Conservation (phyloP, 2,113 vertebrate genomes). For the Lophura nycthemera region DNA sequence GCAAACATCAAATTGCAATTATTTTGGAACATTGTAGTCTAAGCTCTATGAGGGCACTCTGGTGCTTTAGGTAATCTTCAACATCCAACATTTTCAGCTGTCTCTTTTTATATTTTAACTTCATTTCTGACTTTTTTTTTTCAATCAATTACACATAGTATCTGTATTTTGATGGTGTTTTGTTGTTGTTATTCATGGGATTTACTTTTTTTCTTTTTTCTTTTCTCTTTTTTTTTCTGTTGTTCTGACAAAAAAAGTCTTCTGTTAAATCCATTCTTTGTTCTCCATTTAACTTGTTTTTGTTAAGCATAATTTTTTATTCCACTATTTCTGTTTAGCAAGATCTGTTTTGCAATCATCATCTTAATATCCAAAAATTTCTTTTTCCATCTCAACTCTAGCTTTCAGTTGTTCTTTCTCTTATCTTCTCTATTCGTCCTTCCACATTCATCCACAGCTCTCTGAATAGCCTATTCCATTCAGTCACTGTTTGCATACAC, state of each 20-base stretch:
- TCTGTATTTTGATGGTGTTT: background rate
- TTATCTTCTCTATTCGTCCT: background rate
- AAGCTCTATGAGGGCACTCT: background rate
- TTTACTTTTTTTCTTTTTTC: background rate
- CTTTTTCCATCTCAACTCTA: background rate
- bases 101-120: background rate
- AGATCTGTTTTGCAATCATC: background rate
- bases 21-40: background rate
- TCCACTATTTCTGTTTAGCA: background rate
- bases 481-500: background rate
- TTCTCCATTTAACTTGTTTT: background rate
- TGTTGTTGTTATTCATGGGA: background rate
- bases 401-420: background rate
- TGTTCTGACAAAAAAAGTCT: background rate
- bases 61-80: background rate
- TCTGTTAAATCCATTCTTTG: background rate
- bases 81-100: background rate
- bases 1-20: background rate
- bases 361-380: background rate
- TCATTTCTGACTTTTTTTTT: background rate
- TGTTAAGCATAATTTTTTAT: background rate
- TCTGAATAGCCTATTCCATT: background rate
- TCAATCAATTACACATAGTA: background rate
- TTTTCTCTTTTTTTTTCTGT: rapidly evolving
- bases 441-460: background rate